These are phyloP conservation scores for Siphamia tubifer DNA, from an alignment of 2,113 vertebrate species.

Conservation along the genomic window DNA sequence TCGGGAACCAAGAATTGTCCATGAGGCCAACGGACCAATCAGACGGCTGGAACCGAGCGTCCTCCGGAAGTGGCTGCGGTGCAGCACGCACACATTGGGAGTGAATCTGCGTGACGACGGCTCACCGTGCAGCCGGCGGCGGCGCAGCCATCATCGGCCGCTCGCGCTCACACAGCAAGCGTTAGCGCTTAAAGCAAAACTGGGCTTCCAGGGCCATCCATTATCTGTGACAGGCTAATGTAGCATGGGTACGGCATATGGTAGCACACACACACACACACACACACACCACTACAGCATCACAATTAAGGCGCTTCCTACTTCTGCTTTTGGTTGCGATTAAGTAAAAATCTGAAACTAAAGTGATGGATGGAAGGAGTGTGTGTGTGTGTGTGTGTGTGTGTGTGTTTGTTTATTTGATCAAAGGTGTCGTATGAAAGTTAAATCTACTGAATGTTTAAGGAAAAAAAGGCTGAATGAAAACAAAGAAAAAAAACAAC, in stretches of 20 bases:
- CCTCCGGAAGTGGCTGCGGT: too few species aligned
- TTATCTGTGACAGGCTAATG: constrained; percentile 81
- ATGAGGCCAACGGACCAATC: too few species aligned
- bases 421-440: not conserved
- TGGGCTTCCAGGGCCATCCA: constrained; percentile 79
- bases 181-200: constrained; percentile 80
- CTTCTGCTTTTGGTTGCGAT: not conserved
- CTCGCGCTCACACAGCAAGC: constrained; percentile 26
- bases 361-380: not conserved
- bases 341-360: constrained; percentile 17
- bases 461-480: too few species aligned
- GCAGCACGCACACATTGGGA: constrained; percentile 46
- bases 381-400: not conserved
- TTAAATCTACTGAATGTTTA: too few species aligned
- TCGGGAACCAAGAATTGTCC: too few species aligned
- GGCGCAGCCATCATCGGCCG: constrained; percentile 57
- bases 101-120: constrained; percentile 66
- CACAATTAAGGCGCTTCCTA: constrained; percentile 13
- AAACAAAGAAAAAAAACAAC: too few species aligned
- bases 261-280: constrained; percentile 23
- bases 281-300: not conserved
- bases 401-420: not conserved
- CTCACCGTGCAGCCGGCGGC: constrained; percentile 67
- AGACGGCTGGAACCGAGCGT: too few species aligned
- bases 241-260: constrained; percentile 79